These are phyloP conservation scores for Laticauda laticaudata DNA, from an alignment of 2,113 vertebrate species.

Conservation along the genomic window DNA sequence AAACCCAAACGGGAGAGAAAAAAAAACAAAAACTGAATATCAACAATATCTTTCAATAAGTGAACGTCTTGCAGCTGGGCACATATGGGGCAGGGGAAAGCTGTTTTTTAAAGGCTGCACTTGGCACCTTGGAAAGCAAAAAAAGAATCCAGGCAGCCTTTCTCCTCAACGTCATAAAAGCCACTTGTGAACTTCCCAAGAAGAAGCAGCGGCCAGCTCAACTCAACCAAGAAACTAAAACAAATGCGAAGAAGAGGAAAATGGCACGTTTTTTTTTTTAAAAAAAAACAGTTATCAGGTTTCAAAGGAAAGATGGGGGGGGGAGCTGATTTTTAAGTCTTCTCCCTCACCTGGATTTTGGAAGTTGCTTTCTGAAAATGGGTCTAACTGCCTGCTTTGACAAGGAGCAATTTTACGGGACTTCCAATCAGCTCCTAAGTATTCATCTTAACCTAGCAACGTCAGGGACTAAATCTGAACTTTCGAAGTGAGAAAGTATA, in stretches of 20 bases:
- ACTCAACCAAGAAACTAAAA: too few species aligned
- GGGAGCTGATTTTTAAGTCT: not conserved
- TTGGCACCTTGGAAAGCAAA: not conserved
- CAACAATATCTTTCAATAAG: fast-evolving
- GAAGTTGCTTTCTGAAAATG: not conserved
- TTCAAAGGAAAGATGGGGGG: not conserved
- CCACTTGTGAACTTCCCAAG: too few species aligned
- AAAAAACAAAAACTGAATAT: fast-evolving
- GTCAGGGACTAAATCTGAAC: not conserved
- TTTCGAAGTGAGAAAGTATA: not conserved
- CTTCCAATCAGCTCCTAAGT: not conserved
- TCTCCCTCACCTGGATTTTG: not conserved
- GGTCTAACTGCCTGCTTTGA: not conserved
- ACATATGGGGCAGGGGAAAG: not conserved
- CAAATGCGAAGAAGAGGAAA: not conserved
- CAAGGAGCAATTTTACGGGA: not conserved
- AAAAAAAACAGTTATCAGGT: not conserved
- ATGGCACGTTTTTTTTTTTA: not conserved
- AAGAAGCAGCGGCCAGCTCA: too few species aligned
- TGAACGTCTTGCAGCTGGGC: fast-evolving
- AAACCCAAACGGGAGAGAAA: fast-evolving
- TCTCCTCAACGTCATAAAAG: slow-evolving; percentile 34
- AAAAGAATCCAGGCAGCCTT: slow-evolving; percentile 40
- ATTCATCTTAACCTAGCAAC: not conserved
- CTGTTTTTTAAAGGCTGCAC: not conserved